Base-by-base conservation (phyloP, 2,113 vertebrate species). In the Symphodus melops region DNA sequence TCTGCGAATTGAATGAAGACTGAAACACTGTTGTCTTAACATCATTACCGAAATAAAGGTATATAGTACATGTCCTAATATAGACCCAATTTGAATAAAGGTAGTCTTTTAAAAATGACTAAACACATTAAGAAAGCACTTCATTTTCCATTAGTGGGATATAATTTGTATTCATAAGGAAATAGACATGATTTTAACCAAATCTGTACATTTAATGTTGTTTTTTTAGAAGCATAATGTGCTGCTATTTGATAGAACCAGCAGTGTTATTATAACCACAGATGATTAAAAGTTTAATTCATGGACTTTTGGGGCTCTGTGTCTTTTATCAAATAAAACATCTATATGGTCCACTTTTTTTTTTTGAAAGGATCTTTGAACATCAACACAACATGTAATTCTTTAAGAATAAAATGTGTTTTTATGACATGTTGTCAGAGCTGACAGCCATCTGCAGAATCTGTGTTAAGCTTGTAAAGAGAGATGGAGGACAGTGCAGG, bases 221-320 rank as follows among this genome's bases (percentile, higher is more conserved):
- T 41, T 61, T 73, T 79, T 60, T 83, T 84, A 80, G 77, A 17
- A 54, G 52, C 6, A 60, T 17, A 33, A 33, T 5, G 67, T 81
- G 77, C 85, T 89, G 80, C 80, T 84, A 68, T 82, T 68, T 70
- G 57, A 41, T 73, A 78, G 63, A 73, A 72, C 65, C 77, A 79
- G 78, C 78, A 72, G 78, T 90, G 83, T 78, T 82, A 75, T 78
- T 82, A 75, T 82, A 89, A 85, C 52, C 67, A 77, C 82, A 72
- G 74, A 62, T 71, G 16, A 86, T 82, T 78, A 84, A 81, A 73
- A 39, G 46, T 82, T 36, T 36, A 75, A 76, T 55, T 84, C 57
- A 66, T 81, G 63, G 21, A 68, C 37, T 52, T 23, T 66, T 4
- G 33, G 28, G 46, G 1, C 21, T 88, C 69, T 19, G 75, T 77